phyloP scores from a whole-genome alignment of 1,140 invertebrate species.

The Cydia strobilella region DNA sequence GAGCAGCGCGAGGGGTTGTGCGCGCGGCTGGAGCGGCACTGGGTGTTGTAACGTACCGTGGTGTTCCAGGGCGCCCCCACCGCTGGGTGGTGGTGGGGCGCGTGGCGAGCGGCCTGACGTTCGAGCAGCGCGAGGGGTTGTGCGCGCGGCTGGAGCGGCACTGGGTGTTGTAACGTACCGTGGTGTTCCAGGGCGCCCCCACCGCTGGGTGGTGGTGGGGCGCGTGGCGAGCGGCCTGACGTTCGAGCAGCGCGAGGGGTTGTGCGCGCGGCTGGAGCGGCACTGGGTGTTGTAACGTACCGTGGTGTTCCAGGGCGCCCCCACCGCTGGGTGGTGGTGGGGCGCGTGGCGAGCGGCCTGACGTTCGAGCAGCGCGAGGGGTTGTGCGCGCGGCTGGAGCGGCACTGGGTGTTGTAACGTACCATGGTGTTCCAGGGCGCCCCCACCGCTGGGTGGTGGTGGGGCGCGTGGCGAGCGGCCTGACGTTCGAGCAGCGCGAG shows the following conservation, averaged over 20 bases:
- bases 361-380: too few species aligned
- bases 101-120: constrained; percentile 84
- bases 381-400: constrained; percentile 84
- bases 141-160: constrained; percentile 84
- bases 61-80: constrained; percentile 50
- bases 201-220: constrained; percentile 84
- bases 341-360: constrained; percentile 84
- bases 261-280: constrained; percentile 84
- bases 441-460: constrained; percentile 83
- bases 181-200: constrained; percentile 51
- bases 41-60: constrained; percentile 19
- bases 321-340: constrained; percentile 83
- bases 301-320: constrained; percentile 51
- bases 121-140: too few species aligned
- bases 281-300: constrained; percentile 31
- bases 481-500: too few species aligned
- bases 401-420: constrained; percentile 63
- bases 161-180: constrained; percentile 14
- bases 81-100: constrained; percentile 84
- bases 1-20: too few species aligned
- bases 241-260: too few species aligned
- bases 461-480: constrained; percentile 84
- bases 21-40: constrained; percentile 83
- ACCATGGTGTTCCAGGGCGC: constrained; percentile 46
- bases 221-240: constrained; percentile 85